Conservation (phyloP, 2,113 vertebrate species). For the Neogobius melanostomus region DNA sequence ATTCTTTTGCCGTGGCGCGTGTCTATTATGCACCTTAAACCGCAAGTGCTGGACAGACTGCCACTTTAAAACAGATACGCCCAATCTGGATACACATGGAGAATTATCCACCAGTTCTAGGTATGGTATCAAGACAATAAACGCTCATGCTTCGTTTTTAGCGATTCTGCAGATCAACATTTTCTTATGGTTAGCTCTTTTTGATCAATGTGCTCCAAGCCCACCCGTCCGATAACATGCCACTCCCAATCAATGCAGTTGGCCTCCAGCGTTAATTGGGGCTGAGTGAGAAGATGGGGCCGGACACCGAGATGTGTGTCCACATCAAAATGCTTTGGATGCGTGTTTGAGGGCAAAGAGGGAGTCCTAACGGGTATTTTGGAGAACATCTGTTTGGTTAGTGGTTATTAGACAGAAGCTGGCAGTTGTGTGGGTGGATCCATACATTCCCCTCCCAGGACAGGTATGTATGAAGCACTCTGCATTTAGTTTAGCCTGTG, state of each 20-base stretch:
- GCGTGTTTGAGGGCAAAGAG: constrained; percentile 6
- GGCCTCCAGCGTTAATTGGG: constrained; percentile 73
- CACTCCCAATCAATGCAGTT: constrained; percentile 72
- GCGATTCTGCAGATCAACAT: constrained; percentile 67
- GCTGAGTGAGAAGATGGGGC: constrained; percentile 45
- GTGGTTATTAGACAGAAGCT: constrained; percentile 61
- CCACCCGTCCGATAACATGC: constrained; percentile 68
- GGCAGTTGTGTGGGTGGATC: constrained; percentile 56
- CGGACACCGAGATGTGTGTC: constrained; percentile 42
- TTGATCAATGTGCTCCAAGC: constrained; percentile 72
- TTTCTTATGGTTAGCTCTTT: constrained; percentile 71
- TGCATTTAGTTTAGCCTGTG: constrained; percentile 7
- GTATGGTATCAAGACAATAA: not conserved
- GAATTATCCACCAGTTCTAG: constrained; percentile 5
- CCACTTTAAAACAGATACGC: constrained; percentile 27
- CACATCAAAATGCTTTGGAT: constrained; percentile 58
- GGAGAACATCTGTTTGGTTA: constrained; percentile 78
- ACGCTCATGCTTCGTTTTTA: constrained; percentile 29
- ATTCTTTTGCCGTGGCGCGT: constrained; percentile 56
- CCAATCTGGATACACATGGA: constrained; percentile 24
- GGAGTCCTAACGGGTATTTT: constrained; percentile 29
- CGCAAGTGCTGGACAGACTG: constrained; percentile 43
- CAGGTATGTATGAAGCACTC: constrained; percentile 55
- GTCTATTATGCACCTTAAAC: constrained; percentile 53
- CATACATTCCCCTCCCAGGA: constrained; percentile 50